Base-by-base conservation (phyloP, 2,797 vertebrate species). In the Esox masquinongy region DNA sequence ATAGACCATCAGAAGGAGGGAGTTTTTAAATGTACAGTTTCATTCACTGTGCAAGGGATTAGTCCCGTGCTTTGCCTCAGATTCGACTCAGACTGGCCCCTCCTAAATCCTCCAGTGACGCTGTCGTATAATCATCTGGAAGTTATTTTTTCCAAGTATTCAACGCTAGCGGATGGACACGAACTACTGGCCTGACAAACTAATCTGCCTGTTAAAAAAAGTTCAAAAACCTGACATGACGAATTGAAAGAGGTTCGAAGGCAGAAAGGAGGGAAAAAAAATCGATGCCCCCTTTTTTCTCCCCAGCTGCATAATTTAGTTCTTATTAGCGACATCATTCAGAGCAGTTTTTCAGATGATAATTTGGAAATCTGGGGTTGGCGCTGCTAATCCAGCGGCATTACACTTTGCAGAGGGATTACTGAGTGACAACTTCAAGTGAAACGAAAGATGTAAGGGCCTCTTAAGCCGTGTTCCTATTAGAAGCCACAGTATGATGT, bases 381-480 rank as follows among this genome's bases (percentile, higher is more conserved):
- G 80, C 79, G 82, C 81, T 26, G 86, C 84, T 94, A 94, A 94
- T 94, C 91, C 92, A 84, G 88, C 82, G 19, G 89, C 92, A 92
- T 92, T 92, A 89, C 90, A 87, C 90, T 90, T 91, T 82, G 88
- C 88, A 77, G 94, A 93, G 84, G 91, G 93, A 96, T 96, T 95
- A 95, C 93, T 90, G 93, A 93, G 93, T 92, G 94, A 95, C 94
- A 95, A 94, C 92, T 90, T 86, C 87, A 91, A 91, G 92, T 93
- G 93, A 95, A 95, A 95, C 90, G 88, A 89, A 93, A 95, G 93
- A 93, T 88, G 91, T 90, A 90, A 92, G 88, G 88, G 87, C 92
- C 90, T 89, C 88, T 90, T 93, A 91, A 93, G 87, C 89, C 90
- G 83, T 83, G 90, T 91, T 94, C 88, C 92, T 90, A 91, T 92